phyloP scores from a whole-genome alignment of 2,113 vertebrate genomes.

The Sialia sialis region DNA sequence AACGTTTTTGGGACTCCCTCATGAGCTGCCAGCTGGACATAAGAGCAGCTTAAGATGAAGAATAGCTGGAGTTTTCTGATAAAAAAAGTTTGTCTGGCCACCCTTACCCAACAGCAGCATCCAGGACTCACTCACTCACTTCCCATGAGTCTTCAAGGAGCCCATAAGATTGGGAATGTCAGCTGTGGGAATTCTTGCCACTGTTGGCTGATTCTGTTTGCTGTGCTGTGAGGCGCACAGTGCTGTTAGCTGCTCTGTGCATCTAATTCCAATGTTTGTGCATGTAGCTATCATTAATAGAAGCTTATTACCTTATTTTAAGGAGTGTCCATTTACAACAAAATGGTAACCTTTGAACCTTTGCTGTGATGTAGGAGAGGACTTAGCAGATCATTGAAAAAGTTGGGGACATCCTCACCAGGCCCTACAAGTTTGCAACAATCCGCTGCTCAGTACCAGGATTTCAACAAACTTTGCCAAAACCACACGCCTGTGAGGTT shows the following conservation, averaged over 20 bases:
- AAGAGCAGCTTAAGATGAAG: not conserved
- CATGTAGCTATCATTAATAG: not conserved
- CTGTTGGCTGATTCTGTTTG: not conserved
- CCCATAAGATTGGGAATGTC: not conserved
- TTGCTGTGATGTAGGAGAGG: not conserved
- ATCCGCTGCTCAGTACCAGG: not conserved
- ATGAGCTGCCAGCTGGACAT: not conserved
- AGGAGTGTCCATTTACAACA: not conserved
- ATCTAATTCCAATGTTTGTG: not conserved
- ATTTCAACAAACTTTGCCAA: not conserved
- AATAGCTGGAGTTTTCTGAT: not conserved
- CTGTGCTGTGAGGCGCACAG: rapidly evolving
- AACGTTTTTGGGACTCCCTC: not conserved
- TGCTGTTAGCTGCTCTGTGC: not conserved
- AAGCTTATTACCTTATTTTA: not conserved
- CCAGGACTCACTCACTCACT: not conserved
- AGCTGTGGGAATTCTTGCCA: not conserved
- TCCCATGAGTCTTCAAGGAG: not conserved
- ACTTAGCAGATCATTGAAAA: not conserved
- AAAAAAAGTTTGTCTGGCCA: not conserved
- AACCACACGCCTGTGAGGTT: not conserved
- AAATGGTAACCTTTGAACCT: not conserved
- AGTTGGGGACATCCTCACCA: rapidly evolving
- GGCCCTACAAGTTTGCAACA: not conserved
- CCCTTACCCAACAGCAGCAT: not conserved